phyloP scores from a whole-genome alignment of 2,888 invertebrate genomes.

The Helicoverpa assulta region DNA sequence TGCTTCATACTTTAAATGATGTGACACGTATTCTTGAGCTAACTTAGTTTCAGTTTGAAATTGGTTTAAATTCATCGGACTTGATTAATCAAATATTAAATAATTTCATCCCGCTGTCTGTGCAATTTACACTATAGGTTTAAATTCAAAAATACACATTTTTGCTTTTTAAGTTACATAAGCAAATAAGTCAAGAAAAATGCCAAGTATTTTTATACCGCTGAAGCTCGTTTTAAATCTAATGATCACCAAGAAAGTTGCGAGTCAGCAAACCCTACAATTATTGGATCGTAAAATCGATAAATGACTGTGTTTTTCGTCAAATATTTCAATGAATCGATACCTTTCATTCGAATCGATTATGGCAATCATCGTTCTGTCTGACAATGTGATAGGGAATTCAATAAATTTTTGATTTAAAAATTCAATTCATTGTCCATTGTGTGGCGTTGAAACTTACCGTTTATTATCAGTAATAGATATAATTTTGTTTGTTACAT shows the following conservation, averaged over 20 bases:
- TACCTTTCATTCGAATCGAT: conserved; percentile 67
- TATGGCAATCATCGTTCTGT: conserved; percentile 65
- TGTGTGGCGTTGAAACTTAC: conserved; percentile 62
- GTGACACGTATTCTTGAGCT: background rate
- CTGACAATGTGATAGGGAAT: conserved; percentile 71
- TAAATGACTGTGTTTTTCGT: conserved; percentile 74
- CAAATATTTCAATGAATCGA: conserved; percentile 69
- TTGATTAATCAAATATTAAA: no score
- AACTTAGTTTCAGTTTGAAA: background rate
- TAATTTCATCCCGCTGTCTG: no score
- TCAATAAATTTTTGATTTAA: conserved; percentile 71
- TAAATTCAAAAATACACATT: no score
- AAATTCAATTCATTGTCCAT: conserved; percentile 63
- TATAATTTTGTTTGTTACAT: conserved; percentile 57
- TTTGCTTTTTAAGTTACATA: conserved; percentile 45
- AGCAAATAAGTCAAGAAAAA: conserved; percentile 66
- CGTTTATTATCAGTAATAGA: conserved; percentile 55
- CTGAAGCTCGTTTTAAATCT: conserved; percentile 69
- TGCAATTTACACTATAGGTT: no score
- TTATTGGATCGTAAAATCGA: conserved; percentile 77
- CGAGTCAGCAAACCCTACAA: conserved; percentile 64
- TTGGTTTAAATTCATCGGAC: background rate
- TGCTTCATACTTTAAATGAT: background rate
- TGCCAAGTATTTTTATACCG: conserved; percentile 77
- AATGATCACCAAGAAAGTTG: conserved; percentile 75